Base-by-base conservation (phyloP, 2,113 vertebrate species). In the Peromyscus polionotus region DNA sequence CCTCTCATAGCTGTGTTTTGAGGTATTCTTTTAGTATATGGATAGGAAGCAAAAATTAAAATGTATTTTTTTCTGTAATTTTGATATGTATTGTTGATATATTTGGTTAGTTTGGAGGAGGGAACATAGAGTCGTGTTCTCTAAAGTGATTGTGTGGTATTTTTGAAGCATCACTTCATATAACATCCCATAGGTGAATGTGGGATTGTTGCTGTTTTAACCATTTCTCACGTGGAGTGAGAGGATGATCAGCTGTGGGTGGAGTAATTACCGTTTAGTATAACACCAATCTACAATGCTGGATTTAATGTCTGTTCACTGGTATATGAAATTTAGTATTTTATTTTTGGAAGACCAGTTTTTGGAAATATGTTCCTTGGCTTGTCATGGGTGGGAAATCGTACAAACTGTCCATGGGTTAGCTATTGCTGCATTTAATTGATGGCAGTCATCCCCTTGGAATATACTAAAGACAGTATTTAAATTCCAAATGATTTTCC, bases 401-500 rank as follows among this genome's bases (percentile, higher is more conserved):
- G 13, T 36, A 14, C 67, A 20, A 5, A 4, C 0, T 76, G n/a
- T 10, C 45, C 51, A 6, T 24, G 20, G 10, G 7, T 88, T 88
- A 73, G n/a, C 68, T 51, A 26, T 42, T 36, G 45, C 63, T 94
- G 39, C 39, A 3, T 67, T 84, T 33, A 33, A 90, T 70, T 92
- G 36, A n/a, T 72, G 39, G 16, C 45, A 86, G 0, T 83, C 31
- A 39, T 75, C 33, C 67, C 48, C 72, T 97, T 86, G n/a, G 54
- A 92, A 83, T 87, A 96, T 91, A 70, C 84, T 93, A 68, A 91
- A 81, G 65, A 42, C 88, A 95, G 59, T 67, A 79, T 90, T 96
- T 95, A 94, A 92, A 87, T 95, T 97, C 77, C 77, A 92, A 77
- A 83, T 88, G 90, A 57, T 91, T 96, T 94, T 90, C 26, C 16